Base-by-base conservation (phyloP, 2,797 vertebrate species). In the Emys orbicularis region DNA sequence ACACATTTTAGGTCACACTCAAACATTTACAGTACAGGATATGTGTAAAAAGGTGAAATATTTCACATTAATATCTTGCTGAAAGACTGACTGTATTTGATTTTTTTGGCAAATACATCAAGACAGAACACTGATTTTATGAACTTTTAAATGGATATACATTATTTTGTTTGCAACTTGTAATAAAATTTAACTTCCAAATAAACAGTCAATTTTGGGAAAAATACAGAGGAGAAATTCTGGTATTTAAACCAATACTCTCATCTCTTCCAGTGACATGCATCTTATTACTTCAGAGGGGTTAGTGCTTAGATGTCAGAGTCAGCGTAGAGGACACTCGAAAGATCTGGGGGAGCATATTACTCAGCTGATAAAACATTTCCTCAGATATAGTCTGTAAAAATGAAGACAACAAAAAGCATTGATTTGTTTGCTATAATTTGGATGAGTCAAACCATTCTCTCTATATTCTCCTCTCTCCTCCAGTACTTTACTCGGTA, bases 271-370 rank as follows among this genome's bases (percentile, higher is more conserved):
- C 80, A 88, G 52, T 2, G 59, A 65, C n/a, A 87, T 23, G 21
- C 11, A 49, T 44, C 47, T 85, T 47, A 91, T 19, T 54, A n/a
- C 11, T 25, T 47, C 74, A n/a, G 3, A 27, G 87, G 52, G 52
- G 57, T 98, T 97, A 99, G 97, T 99, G 99, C 97, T 99, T 99
- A 84, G 99, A 99, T 19, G 99, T 99, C 96, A 99, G 98, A 7
- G 99, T 99, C 74, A 99, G 97, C 0, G 99, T 99, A 47, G 99
- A 99, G 23, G 99, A 99, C 25, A 99, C 99, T 8, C 99, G 98
- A 98, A 99, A 99, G 98, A 99, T 99, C 97, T 99, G 99, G 56
- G 99, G 99, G 95, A 99, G 98, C 99, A 99, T 99, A 98, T 99
- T 99, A 97, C 99, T 99, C 88, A 98, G 92, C 87, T 99, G 99